Evolutionary conservation across 2,113 vertebrate genomes (phyloP).

Genomic region (Paracanthobrama guichenoti): DNA sequence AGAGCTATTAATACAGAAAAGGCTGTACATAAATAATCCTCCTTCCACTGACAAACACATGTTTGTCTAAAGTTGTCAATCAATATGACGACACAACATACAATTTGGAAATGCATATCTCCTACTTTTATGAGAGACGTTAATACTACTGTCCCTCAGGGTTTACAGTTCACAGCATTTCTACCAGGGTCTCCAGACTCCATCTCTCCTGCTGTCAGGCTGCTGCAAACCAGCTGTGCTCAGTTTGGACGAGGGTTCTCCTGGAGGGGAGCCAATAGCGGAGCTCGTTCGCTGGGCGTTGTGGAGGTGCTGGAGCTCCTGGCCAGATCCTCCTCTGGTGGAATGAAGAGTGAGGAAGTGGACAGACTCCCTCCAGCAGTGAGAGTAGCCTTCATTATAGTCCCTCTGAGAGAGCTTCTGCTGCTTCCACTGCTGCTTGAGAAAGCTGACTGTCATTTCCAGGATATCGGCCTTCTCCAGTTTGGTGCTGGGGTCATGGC

Average conservation of each 20-base stretch:
- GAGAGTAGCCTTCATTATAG: slow-evolving; percentile 76
- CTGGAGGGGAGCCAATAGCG: not conserved
- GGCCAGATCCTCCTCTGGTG: slow-evolving; percentile 65
- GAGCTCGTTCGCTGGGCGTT: slow-evolving; percentile 56
- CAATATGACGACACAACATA: slow-evolving; percentile 74
- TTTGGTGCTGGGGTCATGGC: slow-evolving; percentile 83
- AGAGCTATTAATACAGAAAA: slow-evolving; percentile 56
- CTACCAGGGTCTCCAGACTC: slow-evolving; percentile 88
- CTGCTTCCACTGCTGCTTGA: slow-evolving; percentile 75
- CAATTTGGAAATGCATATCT: slow-evolving; percentile 69
- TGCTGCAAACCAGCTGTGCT: slow-evolving; percentile 64
- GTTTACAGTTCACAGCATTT: slow-evolving; percentile 44
- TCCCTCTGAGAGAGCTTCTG: slow-evolving; percentile 64
- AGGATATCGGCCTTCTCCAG: slow-evolving; percentile 86
- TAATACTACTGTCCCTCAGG: slow-evolving; percentile 49
- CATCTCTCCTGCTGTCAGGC: slow-evolving; percentile 59
- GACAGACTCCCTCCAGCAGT: slow-evolving; percentile 79
- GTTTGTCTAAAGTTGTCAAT: slow-evolving; percentile 63
- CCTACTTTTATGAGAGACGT: slow-evolving; percentile 68
- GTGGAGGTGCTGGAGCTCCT: slow-evolving; percentile 57
- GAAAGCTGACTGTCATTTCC: slow-evolving; percentile 87
- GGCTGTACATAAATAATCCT: slow-evolving; percentile 45
- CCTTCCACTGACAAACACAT: slow-evolving; percentile 47
- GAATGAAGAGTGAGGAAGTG: slow-evolving; percentile 77
- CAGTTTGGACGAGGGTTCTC: slow-evolving; percentile 51